These are phyloP conservation scores for Heterodera schachtii DNA, from an alignment of 1,140 invertebrate species.

Conservation along the genomic window DNA sequence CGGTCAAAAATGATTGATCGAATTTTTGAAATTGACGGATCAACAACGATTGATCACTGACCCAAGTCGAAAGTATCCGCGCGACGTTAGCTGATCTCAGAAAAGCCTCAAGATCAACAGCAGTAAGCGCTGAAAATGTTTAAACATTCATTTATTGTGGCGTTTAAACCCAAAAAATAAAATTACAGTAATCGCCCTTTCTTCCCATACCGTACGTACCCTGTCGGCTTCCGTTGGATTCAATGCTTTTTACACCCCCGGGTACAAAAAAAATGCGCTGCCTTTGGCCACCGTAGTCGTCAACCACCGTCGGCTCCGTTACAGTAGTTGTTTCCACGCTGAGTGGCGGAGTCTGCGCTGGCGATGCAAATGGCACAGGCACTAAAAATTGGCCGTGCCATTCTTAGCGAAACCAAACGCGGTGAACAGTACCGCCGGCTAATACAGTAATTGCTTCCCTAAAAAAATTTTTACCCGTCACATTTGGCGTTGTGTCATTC, in stretches of 20 bases:
- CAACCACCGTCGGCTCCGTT: background rate
- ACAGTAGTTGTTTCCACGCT: background rate
- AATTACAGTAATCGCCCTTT: background rate
- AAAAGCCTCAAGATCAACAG: constrained; percentile 44
- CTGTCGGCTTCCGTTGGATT: background rate
- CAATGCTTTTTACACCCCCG: background rate
- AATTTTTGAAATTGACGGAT: too few species aligned
- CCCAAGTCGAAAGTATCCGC: constrained; percentile 16
- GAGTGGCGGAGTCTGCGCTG: background rate
- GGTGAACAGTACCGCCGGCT: too few species aligned
- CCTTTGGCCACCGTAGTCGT: background rate
- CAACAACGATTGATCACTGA: background rate
- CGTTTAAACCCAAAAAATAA: background rate
- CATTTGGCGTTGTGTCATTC: background rate
- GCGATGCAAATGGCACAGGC: too few species aligned
- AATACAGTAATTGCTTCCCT: background rate
- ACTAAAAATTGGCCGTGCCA: too few species aligned
- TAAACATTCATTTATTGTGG: too few species aligned
- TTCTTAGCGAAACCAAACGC: too few species aligned
- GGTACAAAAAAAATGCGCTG: background rate
- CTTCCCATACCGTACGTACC: too few species aligned
- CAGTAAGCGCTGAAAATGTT: background rate
- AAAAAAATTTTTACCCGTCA: background rate
- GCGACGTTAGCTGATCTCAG: constrained; percentile 46
- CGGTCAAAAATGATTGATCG: too few species aligned